Evolutionary conservation across 1,140 invertebrate species (phyloP).

Genomic region (Caerostris extrusa): DNA sequence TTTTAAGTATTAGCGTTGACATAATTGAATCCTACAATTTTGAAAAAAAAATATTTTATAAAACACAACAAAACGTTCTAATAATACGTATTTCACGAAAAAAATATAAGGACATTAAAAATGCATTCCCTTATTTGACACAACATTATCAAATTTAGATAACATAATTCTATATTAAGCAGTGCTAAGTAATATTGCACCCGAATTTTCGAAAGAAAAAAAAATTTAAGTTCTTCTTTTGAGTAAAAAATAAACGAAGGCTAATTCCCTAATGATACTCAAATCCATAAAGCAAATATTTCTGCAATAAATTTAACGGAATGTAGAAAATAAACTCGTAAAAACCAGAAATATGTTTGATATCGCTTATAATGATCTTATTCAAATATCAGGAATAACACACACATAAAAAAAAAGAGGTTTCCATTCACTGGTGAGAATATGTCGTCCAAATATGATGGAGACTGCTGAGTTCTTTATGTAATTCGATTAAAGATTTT

Average conservation of each 20-base stretch:
- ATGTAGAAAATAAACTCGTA: not conserved
- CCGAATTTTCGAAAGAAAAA: not conserved
- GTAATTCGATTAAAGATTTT: not conserved
- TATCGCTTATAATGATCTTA: not conserved
- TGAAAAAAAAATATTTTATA: no score
- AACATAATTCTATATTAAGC: no score
- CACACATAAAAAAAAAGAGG: not conserved
- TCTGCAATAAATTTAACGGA: not conserved
- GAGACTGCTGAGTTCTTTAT: not conserved
- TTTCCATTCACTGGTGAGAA: not conserved
- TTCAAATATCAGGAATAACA: not conserved
- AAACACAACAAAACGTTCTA: no score
- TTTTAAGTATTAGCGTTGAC: no score
- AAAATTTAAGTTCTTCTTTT: not conserved
- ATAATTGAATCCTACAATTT: no score
- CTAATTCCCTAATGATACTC: not conserved
- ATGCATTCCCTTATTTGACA: no score
- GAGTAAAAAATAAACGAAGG: not conserved
- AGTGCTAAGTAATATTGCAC: no score
- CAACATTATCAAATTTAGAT: no score
- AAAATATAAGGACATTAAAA: no score
- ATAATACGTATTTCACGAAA: no score
- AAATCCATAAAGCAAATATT: not conserved
- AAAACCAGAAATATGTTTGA: not conserved
- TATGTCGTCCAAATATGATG: not conserved